Evolutionary conservation across 2,797 vertebrate species (phyloP).

Genomic region (Pangasius larnaudii): DNA sequence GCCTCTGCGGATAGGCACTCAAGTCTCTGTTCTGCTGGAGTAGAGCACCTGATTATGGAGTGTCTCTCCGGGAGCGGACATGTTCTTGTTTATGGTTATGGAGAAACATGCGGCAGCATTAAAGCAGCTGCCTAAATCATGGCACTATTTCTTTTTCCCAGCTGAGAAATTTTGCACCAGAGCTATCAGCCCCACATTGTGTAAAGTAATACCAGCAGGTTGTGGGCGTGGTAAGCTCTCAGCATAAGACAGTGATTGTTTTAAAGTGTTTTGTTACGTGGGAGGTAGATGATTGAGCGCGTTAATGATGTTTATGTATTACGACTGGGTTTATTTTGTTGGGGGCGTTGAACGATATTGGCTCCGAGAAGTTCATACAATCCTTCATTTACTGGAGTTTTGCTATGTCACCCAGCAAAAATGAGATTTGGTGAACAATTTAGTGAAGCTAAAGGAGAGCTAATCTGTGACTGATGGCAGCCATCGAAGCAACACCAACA

Average conservation of each 20-base stretch:
- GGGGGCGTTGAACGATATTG: constrained; percentile 6
- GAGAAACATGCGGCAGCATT: constrained; percentile 61
- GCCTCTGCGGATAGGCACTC: constrained; percentile 47
- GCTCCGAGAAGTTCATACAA: constrained; percentile 10
- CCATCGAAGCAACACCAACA: constrained; percentile 27
- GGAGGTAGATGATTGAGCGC: constrained; percentile 27
- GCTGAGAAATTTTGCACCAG: constrained; percentile 34
- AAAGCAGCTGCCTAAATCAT: constrained; percentile 56
- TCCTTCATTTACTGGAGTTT: constrained; percentile 18
- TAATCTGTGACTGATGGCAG: constrained; percentile 31
- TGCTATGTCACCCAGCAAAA: constrained; percentile 20
- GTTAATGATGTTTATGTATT: constrained; percentile 38
- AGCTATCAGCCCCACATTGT: constrained; percentile 11
- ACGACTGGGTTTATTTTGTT: background rate
- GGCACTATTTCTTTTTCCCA: constrained; percentile 41
- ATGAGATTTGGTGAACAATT: constrained; percentile 24
- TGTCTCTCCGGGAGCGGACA: constrained; percentile 52
- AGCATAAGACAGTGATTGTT: constrained; percentile 24
- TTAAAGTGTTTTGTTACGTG: constrained; percentile 32
- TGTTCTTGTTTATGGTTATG: constrained; percentile 63
- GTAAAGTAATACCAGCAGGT: constrained; percentile 16
- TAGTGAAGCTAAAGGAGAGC: constrained; percentile 17
- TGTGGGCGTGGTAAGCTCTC: constrained; percentile 24
- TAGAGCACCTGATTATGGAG: constrained; percentile 58
- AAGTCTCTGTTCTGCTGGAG: constrained; percentile 57